A percentile compares a stretch with the other conserved stretches of the same genome.
Evolutionary conservation across 92 coral and sea anemone species (phyloP).

Genomic region (Epizoanthus rinbou): DNA sequence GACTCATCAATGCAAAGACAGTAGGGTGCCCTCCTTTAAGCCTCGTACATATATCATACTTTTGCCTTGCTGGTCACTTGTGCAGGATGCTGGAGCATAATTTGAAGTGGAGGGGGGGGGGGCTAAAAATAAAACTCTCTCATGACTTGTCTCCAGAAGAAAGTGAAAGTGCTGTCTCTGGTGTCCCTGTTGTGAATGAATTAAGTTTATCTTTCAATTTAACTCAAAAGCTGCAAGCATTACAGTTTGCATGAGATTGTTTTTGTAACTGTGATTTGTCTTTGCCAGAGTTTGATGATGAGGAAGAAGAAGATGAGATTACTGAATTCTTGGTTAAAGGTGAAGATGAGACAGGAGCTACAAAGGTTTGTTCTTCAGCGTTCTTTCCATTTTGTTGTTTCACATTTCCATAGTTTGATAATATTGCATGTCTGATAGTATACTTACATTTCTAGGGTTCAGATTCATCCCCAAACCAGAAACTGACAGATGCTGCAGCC

Average conservation of each 20-base stretch:
- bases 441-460: conserved; percentile 43
- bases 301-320: conserved; percentile 84
- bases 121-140: no score
- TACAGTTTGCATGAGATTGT: neutral
- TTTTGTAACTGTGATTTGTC: neutral
- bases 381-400: neutral
- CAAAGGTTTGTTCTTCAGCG: conserved; percentile 10
- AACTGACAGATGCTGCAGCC: conserved; percentile 96
- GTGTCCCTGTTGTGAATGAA: no score
- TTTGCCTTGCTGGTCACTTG: no score
- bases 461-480: conserved; percentile 86
- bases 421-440: neutral
- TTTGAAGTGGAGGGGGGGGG: no score
- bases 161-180: no score
- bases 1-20: no score
- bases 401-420: neutral
- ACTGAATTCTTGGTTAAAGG: conserved; percentile 46
- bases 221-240: no score
- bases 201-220: no score
- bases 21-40: no score
- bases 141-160: no score
- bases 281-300: conserved; percentile 71
- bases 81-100: no score
- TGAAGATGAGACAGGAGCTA: conserved; percentile 2
- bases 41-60: no score